Base-by-base conservation (phyloP, 2,888 invertebrate genomes). In the Chrysolina haemoptera region DNA sequence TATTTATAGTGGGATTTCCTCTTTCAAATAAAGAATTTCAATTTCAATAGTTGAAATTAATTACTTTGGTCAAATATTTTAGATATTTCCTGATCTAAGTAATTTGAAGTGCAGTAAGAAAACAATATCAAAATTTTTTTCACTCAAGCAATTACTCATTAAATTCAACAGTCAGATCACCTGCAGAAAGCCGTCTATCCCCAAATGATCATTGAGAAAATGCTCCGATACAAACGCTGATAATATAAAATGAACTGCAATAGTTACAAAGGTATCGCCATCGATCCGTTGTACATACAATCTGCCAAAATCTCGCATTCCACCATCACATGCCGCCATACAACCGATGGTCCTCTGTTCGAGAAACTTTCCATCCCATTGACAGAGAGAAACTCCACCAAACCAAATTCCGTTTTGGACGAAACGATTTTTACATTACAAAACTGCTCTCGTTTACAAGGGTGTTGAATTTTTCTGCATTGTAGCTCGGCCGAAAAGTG, bases 401-500 rank as follows among this genome's bases (percentile, higher is more conserved):
- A 41, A 55, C 55, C 64, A 40, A 41, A 64, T 48, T 18, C 64
- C 18, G 18, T 64, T n/a, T 46, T 12, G 20, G 20, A 48, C 48
- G 22, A 65, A 65, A 65, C 43, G 46, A 46, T 22, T 46, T 20
- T 50, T 62, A 63, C 20, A 20, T 62, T 55, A 35, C 22, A 16
- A 46, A 22, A 64, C 16, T 14, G 14, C 46, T 18, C 18, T 4
- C 35, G 9, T 14, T n/a, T 67, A 53, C 48, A 53, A 8, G 62
- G 59, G 73, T 50, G 53, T 70, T 63, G 50, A 85, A 86, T 87
- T 88, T 88, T 81, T 84, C 80, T 83, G 84, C 88, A 88, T 87
- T 88, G 88, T 88, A 88, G 88, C 88, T 79, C 87, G 85, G 85
- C 86, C 87, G 80, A 88, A 85, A 59, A 62, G 43, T 74, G 22